Percentiles rank a stretch among this genome's conserved stretches.
phyloP scores from a whole-genome alignment of 1,140 invertebrate genomes.

The Dendroctonus valens region DNA sequence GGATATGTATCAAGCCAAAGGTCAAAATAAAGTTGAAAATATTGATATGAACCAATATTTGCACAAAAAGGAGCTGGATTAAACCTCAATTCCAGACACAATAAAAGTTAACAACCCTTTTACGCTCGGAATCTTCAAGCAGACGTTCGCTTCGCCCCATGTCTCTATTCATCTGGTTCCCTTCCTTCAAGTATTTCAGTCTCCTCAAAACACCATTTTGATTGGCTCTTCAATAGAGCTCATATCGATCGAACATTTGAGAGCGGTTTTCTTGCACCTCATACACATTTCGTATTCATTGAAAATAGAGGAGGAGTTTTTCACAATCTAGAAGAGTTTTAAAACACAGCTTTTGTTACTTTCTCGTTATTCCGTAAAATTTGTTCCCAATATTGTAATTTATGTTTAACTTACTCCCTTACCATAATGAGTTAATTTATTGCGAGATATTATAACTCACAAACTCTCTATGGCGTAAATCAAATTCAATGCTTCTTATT shows the following conservation, averaged over 20 bases:
- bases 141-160: slow-evolving; percentile 4
- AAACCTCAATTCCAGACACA: neutral
- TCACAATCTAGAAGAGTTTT: neutral
- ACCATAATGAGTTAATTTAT: no score
- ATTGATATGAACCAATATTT: no score
- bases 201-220: slow-evolving; percentile 27
- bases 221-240: slow-evolving; percentile 23
- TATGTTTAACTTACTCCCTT: no score
- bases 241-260: slow-evolving; percentile 19
- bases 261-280: slow-evolving; percentile 11
- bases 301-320: slow-evolving; percentile 30
- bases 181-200: slow-evolving; percentile 19
- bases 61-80: no score
- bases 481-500: no score
- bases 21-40: no score
- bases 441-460: no score
- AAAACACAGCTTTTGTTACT: no score
- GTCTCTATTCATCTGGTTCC: slow-evolving; percentile 12
- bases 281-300: slow-evolving; percentile 34
- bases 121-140: neutral
- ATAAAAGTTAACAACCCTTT: slow-evolving; percentile 21
- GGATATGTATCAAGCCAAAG: no score
- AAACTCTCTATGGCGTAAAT: no score
- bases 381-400: no score
- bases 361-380: no score